Conservation (phyloP, 1,140 invertebrate genomes). For the Bombus turneri region DNA sequence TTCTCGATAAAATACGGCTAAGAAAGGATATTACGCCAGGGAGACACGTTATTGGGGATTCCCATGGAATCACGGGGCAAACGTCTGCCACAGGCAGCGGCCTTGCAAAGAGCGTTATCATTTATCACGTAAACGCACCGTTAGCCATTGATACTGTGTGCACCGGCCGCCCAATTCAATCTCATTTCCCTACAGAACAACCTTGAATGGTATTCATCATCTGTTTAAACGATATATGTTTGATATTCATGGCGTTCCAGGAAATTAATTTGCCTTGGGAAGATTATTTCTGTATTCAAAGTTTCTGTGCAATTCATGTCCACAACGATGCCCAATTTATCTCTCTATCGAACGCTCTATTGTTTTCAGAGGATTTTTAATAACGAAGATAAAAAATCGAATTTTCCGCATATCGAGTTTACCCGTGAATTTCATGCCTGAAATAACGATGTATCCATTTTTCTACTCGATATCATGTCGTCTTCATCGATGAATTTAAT, state of each 20-base stretch:
- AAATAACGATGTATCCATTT: too few species aligned
- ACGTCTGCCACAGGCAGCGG: not conserved
- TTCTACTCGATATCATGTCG: too few species aligned
- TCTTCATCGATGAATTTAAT: too few species aligned
- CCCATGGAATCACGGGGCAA: conserved; percentile 28
- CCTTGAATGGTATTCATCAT: conserved; percentile 20
- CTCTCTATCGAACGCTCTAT: not conserved
- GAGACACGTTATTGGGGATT: conserved; percentile 41
- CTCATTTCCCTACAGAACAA: not conserved
- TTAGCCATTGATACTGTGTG: conserved; percentile 42
- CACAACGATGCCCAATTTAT: not conserved
- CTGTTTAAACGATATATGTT: not conserved
- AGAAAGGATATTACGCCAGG: conserved; percentile 28
- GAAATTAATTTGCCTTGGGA: not conserved
- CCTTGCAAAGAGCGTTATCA: conserved; percentile 40
- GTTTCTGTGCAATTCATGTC: not conserved
- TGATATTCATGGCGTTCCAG: not conserved
- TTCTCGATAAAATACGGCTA: conserved; percentile 46
- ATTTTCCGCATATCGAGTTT: not conserved
- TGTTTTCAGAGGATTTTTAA: not conserved
- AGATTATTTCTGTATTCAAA: not conserved
- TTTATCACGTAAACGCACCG: conserved; percentile 52
- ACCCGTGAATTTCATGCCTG: too few species aligned
- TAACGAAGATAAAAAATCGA: not conserved
- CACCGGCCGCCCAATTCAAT: conserved; percentile 35